Evolutionary conservation across 2,797 vertebrate species (phyloP), one percentile per base, ranked within the genome.

Genomic region (Octomys mimax): DNA sequence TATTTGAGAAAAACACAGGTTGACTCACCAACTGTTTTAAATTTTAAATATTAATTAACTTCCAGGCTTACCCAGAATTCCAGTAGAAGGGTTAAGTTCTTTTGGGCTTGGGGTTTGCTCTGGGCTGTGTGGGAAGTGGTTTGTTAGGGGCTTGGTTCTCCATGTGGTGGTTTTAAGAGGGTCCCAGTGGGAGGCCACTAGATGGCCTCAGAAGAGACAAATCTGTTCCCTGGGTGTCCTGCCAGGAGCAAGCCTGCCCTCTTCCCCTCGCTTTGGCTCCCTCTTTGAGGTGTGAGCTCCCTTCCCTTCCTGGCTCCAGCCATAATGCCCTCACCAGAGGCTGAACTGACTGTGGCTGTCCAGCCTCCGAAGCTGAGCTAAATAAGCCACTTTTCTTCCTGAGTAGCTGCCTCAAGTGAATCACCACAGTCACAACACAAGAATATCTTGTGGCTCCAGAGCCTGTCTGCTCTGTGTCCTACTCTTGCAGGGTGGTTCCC

Each of bases 1-100:
- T 94, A 71, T 84, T 92, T 93, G 80, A 95, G 95, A 61, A 97
- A 96, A 95, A 79, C 77, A 93, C 2, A 89, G 66, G 28, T 46
- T 73, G 84, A 81, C 31, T 84, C 81, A 66, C 66, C 2, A 21
- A 70, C 70, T 86, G n/a, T 71, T 89, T 66, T 24, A 73, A 79
- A 85, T 94, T 85, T 86, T 87, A 95, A 94, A 62, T 59, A 86
- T 42, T 78, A 59, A 87, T 24, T 62, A 80, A 61, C 66, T 85
- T 92, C 39, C 82, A 84, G 57, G 14, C 22, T 75, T 89, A 52
- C 59, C 1, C n/a, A 54, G 78, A 82, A 92, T 31, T 24, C 31
- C 57, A 61, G 0, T 19, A 11, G 10, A 71, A 57, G 13, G 42
- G 85, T 73, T 68, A 62, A 80, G 83, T 81, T 92, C 88, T 52